phyloP scores from a whole-genome alignment of 2,888 invertebrate genomes.

The Stenoptilia bipunctidactyla region DNA sequence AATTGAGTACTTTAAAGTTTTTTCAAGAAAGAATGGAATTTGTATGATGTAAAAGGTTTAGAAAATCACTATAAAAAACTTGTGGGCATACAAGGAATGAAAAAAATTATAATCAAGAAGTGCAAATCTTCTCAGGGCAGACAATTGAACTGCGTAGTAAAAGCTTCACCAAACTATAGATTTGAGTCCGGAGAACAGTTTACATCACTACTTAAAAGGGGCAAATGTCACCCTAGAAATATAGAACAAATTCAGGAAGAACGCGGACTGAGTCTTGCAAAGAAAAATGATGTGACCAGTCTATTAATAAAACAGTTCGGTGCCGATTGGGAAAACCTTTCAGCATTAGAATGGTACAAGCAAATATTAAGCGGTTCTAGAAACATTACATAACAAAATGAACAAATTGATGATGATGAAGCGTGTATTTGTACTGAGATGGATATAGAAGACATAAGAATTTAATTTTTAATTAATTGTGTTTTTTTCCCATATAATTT shows the following conservation, averaged over 20 bases:
- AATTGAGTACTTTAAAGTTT: no score
- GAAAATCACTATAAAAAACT: constrained; percentile 1
- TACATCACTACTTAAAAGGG: constrained; percentile 2
- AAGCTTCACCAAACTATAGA: constrained; percentile 2
- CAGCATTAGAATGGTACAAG: constrained; percentile 3
- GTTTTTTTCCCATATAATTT: not conserved
- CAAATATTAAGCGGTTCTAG: no score
- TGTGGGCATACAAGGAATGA: not conserved
- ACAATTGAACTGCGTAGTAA: constrained; percentile 2
- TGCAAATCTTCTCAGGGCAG: not conserved
- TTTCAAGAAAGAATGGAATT: constrained; percentile 3
- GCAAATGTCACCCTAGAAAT: constrained; percentile 2
- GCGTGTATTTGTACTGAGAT: no score
- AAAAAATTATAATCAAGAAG: not conserved
- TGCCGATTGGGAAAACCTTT: constrained; percentile 2
- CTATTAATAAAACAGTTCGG: no score
- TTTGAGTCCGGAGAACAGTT: constrained; percentile 2
- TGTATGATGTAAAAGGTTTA: no score
- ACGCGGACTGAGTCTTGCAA: constrained; percentile 2
- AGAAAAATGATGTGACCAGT: constrained; percentile 4
- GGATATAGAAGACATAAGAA: no score
- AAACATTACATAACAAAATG: no score
- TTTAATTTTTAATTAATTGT: no score
- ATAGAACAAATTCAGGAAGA: constrained; percentile 2
- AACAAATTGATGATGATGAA: no score